Evolutionary conservation across 2,888 invertebrate genomes (phyloP).

Genomic region (Synanthedon tipuliformis): DNA sequence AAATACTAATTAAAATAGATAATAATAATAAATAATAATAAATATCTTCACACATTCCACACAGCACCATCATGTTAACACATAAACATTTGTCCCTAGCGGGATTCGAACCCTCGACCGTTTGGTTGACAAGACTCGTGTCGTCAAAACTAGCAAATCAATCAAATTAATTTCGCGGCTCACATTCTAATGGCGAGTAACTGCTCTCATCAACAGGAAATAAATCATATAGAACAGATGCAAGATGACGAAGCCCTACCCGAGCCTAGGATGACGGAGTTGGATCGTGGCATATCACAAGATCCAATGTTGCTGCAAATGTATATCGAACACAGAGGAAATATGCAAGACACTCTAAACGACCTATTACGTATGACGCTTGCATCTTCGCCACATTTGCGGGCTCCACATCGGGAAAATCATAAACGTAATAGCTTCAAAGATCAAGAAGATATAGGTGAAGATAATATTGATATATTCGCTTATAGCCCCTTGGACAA

Average conservation of each 20-base stretch:
- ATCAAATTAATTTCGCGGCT: too few species aligned
- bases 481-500: constrained; percentile 36
- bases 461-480: constrained; percentile 15
- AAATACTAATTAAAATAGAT: too few species aligned
- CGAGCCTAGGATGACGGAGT: constrained; percentile 16
- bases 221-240: constrained; percentile 33
- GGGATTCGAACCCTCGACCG: too few species aligned
- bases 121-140: too few species aligned
- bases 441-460: background rate
- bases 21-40: too few species aligned
- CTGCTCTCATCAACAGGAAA: constrained; percentile 23
- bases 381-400: background rate
- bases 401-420: too few species aligned
- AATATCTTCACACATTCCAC: too few species aligned
- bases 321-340: background rate
- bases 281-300: constrained; percentile 16
- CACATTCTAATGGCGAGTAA: too few species aligned
- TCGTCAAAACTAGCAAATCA: too few species aligned
- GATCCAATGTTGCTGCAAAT: constrained; percentile 4
- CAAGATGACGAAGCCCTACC: constrained; percentile 13
- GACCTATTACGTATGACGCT: background rate
- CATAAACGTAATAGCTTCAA: background rate
- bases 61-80: too few species aligned
- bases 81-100: too few species aligned
- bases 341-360: background rate